Evolutionary conservation across 2,888 invertebrate species (phyloP).

Genomic region (Trimorus sp.): DNA sequence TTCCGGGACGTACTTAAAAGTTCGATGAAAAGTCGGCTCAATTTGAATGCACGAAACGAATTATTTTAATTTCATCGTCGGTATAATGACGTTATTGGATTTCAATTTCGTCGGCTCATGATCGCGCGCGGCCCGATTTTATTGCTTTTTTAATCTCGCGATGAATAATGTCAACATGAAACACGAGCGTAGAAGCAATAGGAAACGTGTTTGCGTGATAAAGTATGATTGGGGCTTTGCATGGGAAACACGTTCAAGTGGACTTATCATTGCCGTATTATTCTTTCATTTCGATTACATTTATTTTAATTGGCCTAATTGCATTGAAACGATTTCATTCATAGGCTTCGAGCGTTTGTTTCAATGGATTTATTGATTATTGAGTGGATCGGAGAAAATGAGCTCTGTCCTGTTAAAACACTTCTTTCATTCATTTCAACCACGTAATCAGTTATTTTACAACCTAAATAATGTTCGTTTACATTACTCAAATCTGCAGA

Average conservation of each 20-base stretch:
- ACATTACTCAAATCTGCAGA: no score
- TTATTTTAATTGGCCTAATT: no score
- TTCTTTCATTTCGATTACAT: not conserved
- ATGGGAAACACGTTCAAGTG: conserved; percentile 24
- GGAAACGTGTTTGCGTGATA: conserved; percentile 47
- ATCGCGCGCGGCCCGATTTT: no score
- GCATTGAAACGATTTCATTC: no score
- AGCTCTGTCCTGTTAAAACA: not conserved
- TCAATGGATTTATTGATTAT: no score
- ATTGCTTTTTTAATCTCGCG: no score
- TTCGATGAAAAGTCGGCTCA: not conserved
- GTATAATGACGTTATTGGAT: not conserved
- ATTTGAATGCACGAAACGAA: not conserved
- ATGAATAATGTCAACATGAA: conserved; percentile 31
- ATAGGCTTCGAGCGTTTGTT: no score
- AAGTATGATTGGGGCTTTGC: conserved; percentile 52
- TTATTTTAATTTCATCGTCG: not conserved
- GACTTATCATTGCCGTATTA: not conserved
- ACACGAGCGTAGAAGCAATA: conserved; percentile 43
- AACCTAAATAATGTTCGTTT: no score
- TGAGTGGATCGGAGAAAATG: no score
- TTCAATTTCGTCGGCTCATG: not conserved
- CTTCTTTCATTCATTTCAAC: no score
- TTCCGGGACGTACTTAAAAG: conserved; percentile 2
- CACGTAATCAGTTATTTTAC: no score